Conservation (phyloP, 1,140 invertebrate species). For the Papilio aristodemus region DNA sequence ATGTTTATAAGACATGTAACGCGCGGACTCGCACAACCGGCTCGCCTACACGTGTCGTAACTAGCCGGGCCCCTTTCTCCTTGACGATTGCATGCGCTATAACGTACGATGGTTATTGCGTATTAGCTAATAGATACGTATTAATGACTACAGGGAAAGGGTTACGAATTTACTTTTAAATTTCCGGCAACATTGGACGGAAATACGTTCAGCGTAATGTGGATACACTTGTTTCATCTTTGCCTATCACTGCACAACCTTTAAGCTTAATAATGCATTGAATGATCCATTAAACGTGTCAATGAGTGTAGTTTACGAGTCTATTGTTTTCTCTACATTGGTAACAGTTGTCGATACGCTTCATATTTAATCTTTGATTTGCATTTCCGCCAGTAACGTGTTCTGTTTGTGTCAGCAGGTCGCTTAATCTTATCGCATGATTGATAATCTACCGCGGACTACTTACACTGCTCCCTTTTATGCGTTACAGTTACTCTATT, state of each 20-base stretch:
- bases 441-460: background rate
- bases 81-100: constrained; percentile 3
- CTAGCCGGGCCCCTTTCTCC: constrained; percentile 12
- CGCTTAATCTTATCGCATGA: constrained; percentile 2
- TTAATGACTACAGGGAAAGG: background rate
- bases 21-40: background rate
- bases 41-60: constrained; percentile 26
- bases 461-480: background rate
- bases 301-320: background rate
- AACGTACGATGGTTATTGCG: background rate
- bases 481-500: background rate
- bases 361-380: background rate
- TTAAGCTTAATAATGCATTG: no score
- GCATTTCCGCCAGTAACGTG: background rate
- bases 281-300: constrained; percentile 4
- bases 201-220: no score
- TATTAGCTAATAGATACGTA: background rate
- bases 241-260: no score
- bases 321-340: constrained; percentile 6
- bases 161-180: background rate
- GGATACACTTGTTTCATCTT: no score
- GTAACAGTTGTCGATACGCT: background rate
- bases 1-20: background rate
- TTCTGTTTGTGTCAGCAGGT: constrained; percentile 6
- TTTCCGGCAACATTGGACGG: no score